These are phyloP conservation scores for Crocallis elinguaria DNA, from an alignment of 2,888 invertebrate species.

Conservation along the genomic window DNA sequence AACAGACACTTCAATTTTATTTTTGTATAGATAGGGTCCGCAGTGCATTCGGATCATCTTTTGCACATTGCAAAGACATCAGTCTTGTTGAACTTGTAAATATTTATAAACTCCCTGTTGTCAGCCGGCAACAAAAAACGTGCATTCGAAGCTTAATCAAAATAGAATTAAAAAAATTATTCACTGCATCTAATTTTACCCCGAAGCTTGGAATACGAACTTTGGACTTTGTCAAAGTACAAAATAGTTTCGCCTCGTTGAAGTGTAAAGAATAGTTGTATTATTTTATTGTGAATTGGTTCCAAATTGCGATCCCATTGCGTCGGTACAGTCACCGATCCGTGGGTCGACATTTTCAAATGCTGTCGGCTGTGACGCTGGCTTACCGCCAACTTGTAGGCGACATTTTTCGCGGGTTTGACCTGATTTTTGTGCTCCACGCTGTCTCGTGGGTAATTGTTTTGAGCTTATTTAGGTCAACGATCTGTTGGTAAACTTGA, in stretches of 20 bases:
- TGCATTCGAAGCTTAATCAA: conserved; percentile 17
- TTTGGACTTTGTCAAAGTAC: conserved; percentile 7
- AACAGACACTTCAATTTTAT: too few relatives aligned
- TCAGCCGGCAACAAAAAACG: conserved; percentile 20
- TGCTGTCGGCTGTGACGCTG: conserved; percentile 51
- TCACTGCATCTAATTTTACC: conserved; percentile 44
- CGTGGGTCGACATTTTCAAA: conserved; percentile 56
- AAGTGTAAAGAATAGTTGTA: background rate
- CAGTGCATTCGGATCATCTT: too few relatives aligned
- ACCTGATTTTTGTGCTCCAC: conserved; percentile 65
- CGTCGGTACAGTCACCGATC: conserved; percentile 18
- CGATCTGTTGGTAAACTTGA: conserved; percentile 34
- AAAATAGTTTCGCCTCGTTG: too few relatives aligned
- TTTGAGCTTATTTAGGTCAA: conserved; percentile 43
- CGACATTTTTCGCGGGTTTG: conserved; percentile 71
- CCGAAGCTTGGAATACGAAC: background rate
- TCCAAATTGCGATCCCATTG: background rate
- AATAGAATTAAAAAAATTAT: conserved; percentile 37
- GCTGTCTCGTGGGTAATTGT: conserved; percentile 59
- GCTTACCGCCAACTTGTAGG: conserved; percentile 60
- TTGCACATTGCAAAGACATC: too few relatives aligned
- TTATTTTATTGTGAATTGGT: conserved; percentile 3
- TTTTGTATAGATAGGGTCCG: too few relatives aligned
- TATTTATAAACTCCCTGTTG: conserved; percentile 16
- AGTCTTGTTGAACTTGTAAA: conserved; percentile 7